Base-by-base conservation (phyloP, 1,140 invertebrate species). In the Maconellicoccus hirsutus region DNA sequence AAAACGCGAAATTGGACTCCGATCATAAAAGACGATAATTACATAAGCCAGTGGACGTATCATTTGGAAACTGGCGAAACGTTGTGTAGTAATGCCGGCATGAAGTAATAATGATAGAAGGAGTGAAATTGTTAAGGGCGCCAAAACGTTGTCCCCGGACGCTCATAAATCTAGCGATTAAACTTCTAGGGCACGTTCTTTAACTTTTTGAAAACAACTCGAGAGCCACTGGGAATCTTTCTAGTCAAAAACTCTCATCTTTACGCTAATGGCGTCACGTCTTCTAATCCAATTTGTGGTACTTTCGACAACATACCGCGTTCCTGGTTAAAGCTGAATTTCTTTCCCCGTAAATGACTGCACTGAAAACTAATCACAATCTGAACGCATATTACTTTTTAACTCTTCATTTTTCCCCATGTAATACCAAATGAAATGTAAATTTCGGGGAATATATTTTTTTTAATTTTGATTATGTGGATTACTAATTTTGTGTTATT, bases 121-220 rank as follows among this genome's bases (percentile, higher is more conserved):
- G 61, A 66, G 61, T 66, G 61, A 66, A 66, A 66, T 66, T 66
- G 61, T 66, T 23, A 66, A 66, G 61, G 61, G 61, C 61, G 61
- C 61, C 61, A 26, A 66, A 66, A 23, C 25, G 61, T 66, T 66
- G 61, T 66, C 61, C 61, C 61, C 61, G 61, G 61, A 66, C 61
- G 61, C 21, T 16, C 61, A 66, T 66, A 66, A 66, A 66, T 66
- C 61, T 66, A 66, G 25, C 61, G 61, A 66, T 66, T 66, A 66
- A 66, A 66, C 61, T 66, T 66, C 61, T 66, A 66, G 61, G 61
- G 61, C 61, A 66, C 61, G 61, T 66, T 66, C 61, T 66, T 66
- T 66, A 66, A 66, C 61, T 66, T 66, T 66, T 66, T 66, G 61
- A 66, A 66, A 66, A 66, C 61, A 66, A 66, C 61, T 66, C 61